Conservation (phyloP, 2,113 vertebrate species). For the Otolemur garnettii region DNA sequence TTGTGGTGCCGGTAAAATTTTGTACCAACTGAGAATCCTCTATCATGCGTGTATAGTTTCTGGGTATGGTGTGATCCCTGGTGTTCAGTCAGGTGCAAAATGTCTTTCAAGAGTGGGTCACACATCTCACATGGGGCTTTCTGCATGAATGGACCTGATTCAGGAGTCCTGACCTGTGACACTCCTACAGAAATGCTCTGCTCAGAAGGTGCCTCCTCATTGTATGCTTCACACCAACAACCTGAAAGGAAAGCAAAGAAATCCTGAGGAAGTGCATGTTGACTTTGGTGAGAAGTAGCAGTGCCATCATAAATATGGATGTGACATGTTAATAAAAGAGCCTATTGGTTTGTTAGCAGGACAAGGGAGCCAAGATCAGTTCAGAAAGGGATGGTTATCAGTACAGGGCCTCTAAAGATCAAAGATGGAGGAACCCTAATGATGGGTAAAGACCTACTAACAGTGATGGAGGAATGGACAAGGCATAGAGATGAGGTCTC, state of each 20-base stretch:
- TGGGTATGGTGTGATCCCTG: neutral
- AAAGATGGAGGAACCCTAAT: neutral
- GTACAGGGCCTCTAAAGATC: neutral
- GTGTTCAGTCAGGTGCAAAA: neutral
- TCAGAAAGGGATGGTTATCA: neutral
- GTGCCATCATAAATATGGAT: neutral
- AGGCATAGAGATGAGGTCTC: neutral
- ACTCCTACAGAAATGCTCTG: neutral
- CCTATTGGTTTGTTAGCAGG: neutral
- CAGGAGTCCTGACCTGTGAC: neutral
- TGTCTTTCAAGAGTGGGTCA: neutral
- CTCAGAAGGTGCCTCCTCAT: neutral
- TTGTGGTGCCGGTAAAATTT: neutral
- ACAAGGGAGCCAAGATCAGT: neutral
- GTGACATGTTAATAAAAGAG: neutral
- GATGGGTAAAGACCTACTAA: neutral
- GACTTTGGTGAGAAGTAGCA: neutral
- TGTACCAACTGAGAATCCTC: neutral
- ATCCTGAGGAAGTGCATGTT: neutral
- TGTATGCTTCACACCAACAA: slow-evolving; percentile 49
- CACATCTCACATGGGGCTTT: neutral
- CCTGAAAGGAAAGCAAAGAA: slow-evolving; percentile 67
- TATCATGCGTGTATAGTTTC: neutral
- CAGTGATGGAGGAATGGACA: accelerated
- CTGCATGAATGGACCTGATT: neutral